A percentile compares a stretch with the other conserved stretches of the same genome.
Conservation (phyloP, 1,140 invertebrate species). For the Pantala flavescens region DNA sequence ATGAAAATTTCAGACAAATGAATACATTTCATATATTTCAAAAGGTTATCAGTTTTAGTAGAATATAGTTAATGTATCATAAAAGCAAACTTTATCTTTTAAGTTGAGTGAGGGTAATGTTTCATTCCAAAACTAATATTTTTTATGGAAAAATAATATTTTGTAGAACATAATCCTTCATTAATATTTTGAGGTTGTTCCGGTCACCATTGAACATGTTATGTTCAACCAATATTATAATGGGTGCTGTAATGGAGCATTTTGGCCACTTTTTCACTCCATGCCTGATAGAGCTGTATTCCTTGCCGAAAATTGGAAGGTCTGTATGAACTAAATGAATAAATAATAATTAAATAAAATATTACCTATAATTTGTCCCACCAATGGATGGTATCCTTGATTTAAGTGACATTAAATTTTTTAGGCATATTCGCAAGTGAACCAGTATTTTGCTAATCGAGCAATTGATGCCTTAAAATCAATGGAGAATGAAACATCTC, state of each 20-base stretch:
- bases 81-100: no score
- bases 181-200: slow-evolving; percentile 26
- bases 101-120: no score
- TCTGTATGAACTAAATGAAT: slow-evolving; percentile 16
- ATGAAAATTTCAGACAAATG: no score
- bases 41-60: no score
- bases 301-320: slow-evolving; percentile 31
- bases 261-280: slow-evolving; percentile 39
- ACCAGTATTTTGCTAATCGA: slow-evolving; percentile 31
- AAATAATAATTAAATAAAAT: no score
- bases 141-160: no score
- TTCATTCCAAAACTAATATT: no score
- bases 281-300: slow-evolving; percentile 34
- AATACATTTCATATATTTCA: no score
- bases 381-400: neutral
- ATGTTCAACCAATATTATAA: slow-evolving; percentile 36
- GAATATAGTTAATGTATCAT: no score
- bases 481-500: slow-evolving; percentile 25
- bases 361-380: no score
- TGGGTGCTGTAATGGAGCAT: slow-evolving; percentile 34
- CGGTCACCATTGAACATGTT: slow-evolving; percentile 27
- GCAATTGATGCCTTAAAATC: slow-evolving; percentile 30
- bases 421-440: slow-evolving; percentile 32
- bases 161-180: no score
- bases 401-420: neutral